Conservation (phyloP, 2,888 invertebrate species). For the Polyploca ridens region DNA sequence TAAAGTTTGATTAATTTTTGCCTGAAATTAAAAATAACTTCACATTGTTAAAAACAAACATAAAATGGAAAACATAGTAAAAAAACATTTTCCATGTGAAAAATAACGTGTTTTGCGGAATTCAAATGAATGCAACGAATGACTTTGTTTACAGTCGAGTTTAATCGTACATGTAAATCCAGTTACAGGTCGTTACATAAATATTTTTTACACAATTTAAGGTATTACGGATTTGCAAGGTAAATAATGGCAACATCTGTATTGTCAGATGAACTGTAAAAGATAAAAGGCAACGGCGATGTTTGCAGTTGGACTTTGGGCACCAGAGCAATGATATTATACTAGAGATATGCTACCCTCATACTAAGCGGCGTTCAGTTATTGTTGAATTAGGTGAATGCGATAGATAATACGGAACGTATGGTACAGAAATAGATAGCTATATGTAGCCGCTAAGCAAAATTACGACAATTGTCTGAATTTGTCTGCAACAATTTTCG, state of each 20-base stretch:
- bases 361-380: too few relatives aligned
- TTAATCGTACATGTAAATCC: conserved; percentile 42
- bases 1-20: too few relatives aligned
- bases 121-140: conserved; percentile 23
- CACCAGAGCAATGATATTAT: too few relatives aligned
- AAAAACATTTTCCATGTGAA: background rate
- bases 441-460: too few relatives aligned
- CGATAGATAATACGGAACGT: too few relatives aligned
- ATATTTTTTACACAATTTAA: conserved; percentile 5
- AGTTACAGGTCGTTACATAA: conserved; percentile 33
- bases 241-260: background rate
- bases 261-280: too few relatives aligned
- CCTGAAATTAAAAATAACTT: background rate
- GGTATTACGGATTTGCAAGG: conserved; percentile 1
- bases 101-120: conserved; percentile 3
- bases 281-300: background rate
- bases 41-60: background rate
- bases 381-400: too few relatives aligned
- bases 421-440: too few relatives aligned
- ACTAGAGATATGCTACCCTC: too few relatives aligned
- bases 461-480: too few relatives aligned
- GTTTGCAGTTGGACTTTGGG: too few relatives aligned
- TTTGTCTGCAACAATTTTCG: too few relatives aligned
- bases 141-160: conserved; percentile 47
- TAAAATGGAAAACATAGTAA: background rate